These are phyloP conservation scores for Limosa lapponica DNA, from an alignment of 2,797 vertebrate genomes.

Conservation along the genomic window DNA sequence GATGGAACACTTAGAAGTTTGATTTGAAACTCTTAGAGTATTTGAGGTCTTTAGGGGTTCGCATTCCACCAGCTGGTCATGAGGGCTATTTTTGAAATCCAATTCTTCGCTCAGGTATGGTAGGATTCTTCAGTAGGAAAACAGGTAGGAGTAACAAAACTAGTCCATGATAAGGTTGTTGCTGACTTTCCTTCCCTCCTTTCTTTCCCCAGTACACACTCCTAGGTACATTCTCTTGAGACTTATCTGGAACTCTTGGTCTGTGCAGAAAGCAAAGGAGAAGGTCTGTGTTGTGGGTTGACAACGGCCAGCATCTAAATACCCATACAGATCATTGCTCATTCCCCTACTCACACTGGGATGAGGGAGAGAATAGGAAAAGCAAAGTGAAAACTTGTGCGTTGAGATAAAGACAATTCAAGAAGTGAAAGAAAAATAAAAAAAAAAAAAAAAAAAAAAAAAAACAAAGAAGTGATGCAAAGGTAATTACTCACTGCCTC, in stretches of 20 bases:
- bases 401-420: neutral
- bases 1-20: neutral
- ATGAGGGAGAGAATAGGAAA: neutral
- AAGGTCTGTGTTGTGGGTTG: neutral
- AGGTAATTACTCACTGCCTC: neutral
- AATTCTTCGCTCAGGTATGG: neutral
- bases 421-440: neutral
- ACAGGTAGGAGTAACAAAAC: neutral
- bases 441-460: neutral
- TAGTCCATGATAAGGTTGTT: neutral
- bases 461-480: neutral
- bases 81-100: neutral
- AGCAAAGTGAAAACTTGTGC: neutral
- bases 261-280: neutral
- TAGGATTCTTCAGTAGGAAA: neutral
- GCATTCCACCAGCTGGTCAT: neutral
- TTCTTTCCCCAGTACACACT: neutral
- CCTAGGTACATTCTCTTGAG: neutral
- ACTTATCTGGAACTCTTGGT: neutral
- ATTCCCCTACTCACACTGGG: accelerated
- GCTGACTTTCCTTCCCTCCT: neutral
- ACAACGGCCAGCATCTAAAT: neutral
- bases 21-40: neutral
- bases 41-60: neutral
- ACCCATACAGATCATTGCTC: neutral